Conservation (phyloP, 53 echinoderm and acorn worm genomes). For the Arbacia lixula region DNA sequence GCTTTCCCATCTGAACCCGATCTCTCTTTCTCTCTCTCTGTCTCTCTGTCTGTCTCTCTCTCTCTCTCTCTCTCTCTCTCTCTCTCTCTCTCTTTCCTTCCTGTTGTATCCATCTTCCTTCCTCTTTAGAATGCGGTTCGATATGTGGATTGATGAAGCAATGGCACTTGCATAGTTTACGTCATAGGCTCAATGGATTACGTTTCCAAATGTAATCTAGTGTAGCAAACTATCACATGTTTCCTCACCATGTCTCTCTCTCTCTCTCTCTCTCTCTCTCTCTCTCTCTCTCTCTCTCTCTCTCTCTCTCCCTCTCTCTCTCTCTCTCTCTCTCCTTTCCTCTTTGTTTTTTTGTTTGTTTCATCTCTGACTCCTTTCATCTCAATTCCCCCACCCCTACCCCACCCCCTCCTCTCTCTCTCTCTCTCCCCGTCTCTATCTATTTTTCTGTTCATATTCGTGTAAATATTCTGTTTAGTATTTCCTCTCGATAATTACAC, state of each 20-base stretch:
- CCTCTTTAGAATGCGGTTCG: neutral
- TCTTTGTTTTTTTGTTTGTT: neutral
- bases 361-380: neutral
- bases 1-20: too few relatives aligned
- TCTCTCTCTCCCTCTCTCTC: neutral
- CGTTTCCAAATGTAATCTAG: too few relatives aligned
- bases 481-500: too few relatives aligned
- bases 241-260: too few relatives aligned
- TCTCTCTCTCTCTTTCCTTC: neutral
- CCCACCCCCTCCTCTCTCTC: neutral
- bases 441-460: too few relatives aligned
- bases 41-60: conserved; percentile 20
- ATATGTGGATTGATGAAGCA: too few relatives aligned
- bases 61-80: neutral
- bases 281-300: neutral
- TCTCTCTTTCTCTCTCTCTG: too few relatives aligned
- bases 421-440: neutral
- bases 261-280: neutral
- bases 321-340: neutral
- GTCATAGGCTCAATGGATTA: too few relatives aligned
- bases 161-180: too few relatives aligned
- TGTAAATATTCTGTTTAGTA: too few relatives aligned
- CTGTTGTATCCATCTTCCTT: neutral
- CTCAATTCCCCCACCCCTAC: neutral
- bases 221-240: too few relatives aligned